Evolutionary conservation across 2,113 vertebrate species (phyloP), one percentile per base, ranked within the genome.

Genomic region (Trochalopteron elliotii): DNA sequence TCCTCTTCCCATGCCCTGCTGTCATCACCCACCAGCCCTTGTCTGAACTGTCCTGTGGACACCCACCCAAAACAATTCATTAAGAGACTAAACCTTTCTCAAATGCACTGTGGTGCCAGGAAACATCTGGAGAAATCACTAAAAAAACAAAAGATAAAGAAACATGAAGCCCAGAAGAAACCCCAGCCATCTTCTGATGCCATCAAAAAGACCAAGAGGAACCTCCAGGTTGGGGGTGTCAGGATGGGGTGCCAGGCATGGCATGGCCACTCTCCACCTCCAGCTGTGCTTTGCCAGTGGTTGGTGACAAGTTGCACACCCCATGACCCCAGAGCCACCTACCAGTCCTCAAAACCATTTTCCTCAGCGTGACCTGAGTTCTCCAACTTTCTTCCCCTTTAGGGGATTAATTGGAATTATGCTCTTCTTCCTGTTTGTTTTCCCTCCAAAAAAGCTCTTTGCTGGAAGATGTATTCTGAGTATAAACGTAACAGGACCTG

Each of bases 191-290:
- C 42, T 52, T 40, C 72, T 83, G 40, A 12, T 33, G 31, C 56
- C 75, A 82, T 27, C 33, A 20, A 17, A 52, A 63, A 31, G 68
- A 86, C 30, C n/a, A 37, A 72, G 70, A 87, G 27, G 77, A 89
- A 24, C 61, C 53, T 60, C 45, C 24, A 40, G 65, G 65, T 5
- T 39, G 42, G 72, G 27, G 37, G 30, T 61, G 80, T 37, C 20
- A 33, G 69, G 67, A 49, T 5, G 16, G 40, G 25, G 6, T 39
- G 35, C 19, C 55, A 49, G 86, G 10, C 60, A 9, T 7, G 5
- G 69, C 21, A 2, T 4, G 10, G 27, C 35, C 12, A 8, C 16
- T 68, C 25, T 6, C 1, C 0, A 10, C 10, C 33, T 10, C 70
- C 55, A 7, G 7, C 85, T 45, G 28, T 2, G 23, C 50, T 76